These are phyloP conservation scores for Drosophila aff. DNA, from an alignment of 1,140 invertebrate genomes.

Conservation along the genomic window DNA sequence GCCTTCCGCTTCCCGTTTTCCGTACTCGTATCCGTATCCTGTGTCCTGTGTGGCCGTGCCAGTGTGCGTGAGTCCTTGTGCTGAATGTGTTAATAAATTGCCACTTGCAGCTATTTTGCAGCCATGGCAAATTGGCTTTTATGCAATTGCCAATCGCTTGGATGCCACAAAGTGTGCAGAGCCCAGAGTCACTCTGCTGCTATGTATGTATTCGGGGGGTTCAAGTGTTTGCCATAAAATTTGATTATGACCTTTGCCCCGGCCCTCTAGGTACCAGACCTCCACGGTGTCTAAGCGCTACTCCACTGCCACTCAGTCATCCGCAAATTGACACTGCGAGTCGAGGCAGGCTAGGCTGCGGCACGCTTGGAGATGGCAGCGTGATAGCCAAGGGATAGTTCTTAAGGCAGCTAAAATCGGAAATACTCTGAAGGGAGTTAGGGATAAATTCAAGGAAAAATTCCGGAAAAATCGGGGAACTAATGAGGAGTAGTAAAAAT, in stretches of 20 bases:
- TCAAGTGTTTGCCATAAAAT: constrained; percentile 74
- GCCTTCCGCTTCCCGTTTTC: constrained; percentile 7
- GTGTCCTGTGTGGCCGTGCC: constrained; percentile 8
- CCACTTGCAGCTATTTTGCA: constrained; percentile 77
- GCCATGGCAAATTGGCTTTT: constrained; percentile 75
- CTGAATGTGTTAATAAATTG: constrained; percentile 65
- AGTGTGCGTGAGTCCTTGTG: constrained; percentile 30
- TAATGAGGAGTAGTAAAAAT: not conserved
- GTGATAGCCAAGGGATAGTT: not conserved
- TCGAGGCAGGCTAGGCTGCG: constrained; percentile 1
- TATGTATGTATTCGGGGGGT: not conserved
- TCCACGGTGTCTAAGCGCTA: constrained; percentile 4
- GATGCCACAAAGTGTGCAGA: constrained; percentile 54
- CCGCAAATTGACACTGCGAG: constrained; percentile 38
- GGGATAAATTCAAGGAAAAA: too few species aligned
- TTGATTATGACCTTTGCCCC: constrained; percentile 59
- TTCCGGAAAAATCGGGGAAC: too few species aligned
- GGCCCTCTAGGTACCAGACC: not conserved
- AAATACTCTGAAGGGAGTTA: not conserved
- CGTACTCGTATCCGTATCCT: not conserved
- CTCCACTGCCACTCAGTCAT: constrained; percentile 19
- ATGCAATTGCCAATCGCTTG: constrained; percentile 64
- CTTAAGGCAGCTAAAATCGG: fast-evolving
- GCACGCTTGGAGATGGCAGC: constrained; percentile 18
- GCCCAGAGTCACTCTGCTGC: constrained; percentile 4